Evolutionary conservation across 2,113 vertebrate species (phyloP).

Genomic region (Callocephalon fimbriatum): DNA sequence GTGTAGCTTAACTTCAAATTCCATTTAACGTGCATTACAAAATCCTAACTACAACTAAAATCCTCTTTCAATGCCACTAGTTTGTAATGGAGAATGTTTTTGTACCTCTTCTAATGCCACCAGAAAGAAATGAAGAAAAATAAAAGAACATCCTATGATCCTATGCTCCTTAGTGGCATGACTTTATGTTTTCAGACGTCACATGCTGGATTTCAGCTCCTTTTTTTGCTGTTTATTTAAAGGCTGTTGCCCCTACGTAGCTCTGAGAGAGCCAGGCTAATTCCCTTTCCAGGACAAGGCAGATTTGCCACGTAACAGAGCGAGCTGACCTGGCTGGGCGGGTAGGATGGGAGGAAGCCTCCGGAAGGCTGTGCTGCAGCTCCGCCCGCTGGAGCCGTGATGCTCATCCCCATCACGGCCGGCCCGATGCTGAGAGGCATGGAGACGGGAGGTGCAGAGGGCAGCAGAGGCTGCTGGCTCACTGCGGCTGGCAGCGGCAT

Average conservation of each 20-base stretch:
- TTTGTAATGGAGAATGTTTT: not conserved
- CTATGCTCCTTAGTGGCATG: not conserved
- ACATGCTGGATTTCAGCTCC: not conserved
- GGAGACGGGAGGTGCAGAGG: conserved; percentile 45
- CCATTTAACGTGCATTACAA: not conserved
- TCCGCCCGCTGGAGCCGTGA: conserved; percentile 73
- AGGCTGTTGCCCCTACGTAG: rapidly evolving
- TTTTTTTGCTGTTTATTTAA: not conserved
- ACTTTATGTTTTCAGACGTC: rapidly evolving
- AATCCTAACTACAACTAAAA: not conserved
- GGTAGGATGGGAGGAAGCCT: conserved; percentile 82
- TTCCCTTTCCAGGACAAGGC: not conserved
- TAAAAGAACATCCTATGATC: not conserved
- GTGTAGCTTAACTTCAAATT: not conserved
- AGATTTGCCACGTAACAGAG: not conserved
- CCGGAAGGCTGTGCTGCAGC: conserved; percentile 62
- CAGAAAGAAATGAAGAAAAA: not conserved
- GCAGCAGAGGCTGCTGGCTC: conserved; percentile 78
- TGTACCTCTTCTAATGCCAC: not conserved
- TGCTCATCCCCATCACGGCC: conserved; percentile 81
- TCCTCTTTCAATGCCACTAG: not conserved
- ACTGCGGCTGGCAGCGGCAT: conserved; percentile 82
- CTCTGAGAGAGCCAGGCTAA: not conserved
- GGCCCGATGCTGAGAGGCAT: conserved; percentile 82
- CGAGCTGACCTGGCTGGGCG: conserved; percentile 68